Conservation (phyloP, 1,140 invertebrate genomes). For the Bombus ignitus region DNA sequence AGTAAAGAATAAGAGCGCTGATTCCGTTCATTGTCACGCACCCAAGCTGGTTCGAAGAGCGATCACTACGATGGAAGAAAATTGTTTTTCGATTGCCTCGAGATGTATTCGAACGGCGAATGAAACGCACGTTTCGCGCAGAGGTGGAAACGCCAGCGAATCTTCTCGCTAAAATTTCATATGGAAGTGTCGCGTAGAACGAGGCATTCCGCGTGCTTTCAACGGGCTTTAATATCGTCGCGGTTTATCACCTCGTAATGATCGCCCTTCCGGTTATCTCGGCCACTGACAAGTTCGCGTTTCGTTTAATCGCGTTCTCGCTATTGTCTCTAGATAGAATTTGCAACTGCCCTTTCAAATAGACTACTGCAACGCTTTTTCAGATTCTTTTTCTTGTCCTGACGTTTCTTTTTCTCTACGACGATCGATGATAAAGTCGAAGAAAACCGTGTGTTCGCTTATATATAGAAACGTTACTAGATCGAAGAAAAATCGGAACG, state of each 20-base stretch:
- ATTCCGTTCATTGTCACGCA: neutral
- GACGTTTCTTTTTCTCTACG: neutral
- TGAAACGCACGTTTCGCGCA: neutral
- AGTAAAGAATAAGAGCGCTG: neutral
- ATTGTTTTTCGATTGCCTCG: neutral
- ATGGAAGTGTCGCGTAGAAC: too few species aligned
- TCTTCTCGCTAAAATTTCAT: neutral
- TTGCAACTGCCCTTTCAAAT: conserved; percentile 62
- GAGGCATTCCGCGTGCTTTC: neutral
- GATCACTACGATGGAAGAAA: neutral
- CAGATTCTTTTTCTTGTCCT: neutral
- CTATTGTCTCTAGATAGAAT: conserved; percentile 75
- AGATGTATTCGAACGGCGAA: neutral
- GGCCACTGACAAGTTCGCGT: neutral
- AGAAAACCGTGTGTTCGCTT: conserved; percentile 3
- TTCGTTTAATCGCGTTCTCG: conserved; percentile 55
- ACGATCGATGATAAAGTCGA: neutral
- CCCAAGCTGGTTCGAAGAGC: neutral
- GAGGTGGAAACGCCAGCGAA: neutral
- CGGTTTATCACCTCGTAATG: neutral
- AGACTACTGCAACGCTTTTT: conserved; percentile 35
- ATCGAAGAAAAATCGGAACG: conserved; percentile 4
- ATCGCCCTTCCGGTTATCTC: conserved; percentile 1
- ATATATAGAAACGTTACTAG: conserved; percentile 20
- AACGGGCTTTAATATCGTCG: neutral